Evolutionary conservation across 2,113 vertebrate genomes (phyloP).

Genomic region (Sander lucioperca): DNA sequence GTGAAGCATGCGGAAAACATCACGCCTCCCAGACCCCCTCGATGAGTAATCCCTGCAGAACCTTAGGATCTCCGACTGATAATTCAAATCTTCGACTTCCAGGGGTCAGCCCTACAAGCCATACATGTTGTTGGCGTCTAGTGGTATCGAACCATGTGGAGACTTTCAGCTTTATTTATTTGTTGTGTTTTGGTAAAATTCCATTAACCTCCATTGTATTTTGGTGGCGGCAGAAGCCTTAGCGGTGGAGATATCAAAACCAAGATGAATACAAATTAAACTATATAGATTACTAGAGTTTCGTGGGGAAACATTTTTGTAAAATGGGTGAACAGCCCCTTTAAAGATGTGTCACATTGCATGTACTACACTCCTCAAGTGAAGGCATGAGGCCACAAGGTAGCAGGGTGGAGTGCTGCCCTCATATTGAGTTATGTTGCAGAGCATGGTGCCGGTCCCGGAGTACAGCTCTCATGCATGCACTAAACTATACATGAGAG

Average conservation of each 20-base stretch:
- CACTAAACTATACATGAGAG: constrained; percentile 1
- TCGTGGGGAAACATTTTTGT: background rate
- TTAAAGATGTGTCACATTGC: background rate
- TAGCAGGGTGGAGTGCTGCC: constrained; percentile 3
- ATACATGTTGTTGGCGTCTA: background rate
- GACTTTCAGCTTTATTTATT: background rate
- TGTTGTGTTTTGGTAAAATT: background rate
- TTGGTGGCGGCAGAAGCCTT: background rate
- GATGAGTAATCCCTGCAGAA: too few species aligned
- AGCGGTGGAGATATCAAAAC: background rate
- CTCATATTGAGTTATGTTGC: background rate
- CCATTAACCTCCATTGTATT: background rate
- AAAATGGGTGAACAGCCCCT: background rate
- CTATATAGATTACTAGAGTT: background rate
- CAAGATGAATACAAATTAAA: background rate
- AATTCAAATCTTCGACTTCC: too few species aligned
- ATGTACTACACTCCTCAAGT: too few species aligned
- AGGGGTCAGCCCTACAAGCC: too few species aligned
- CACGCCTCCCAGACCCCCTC: too few species aligned
- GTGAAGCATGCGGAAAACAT: too few species aligned
- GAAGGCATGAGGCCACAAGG: background rate
- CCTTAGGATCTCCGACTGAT: too few species aligned
- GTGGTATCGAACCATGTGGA: background rate
- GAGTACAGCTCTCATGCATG: background rate
- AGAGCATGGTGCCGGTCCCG: background rate